phyloP scores from a whole-genome alignment of 1,140 invertebrate species.

The Armadillidium nasatum region DNA sequence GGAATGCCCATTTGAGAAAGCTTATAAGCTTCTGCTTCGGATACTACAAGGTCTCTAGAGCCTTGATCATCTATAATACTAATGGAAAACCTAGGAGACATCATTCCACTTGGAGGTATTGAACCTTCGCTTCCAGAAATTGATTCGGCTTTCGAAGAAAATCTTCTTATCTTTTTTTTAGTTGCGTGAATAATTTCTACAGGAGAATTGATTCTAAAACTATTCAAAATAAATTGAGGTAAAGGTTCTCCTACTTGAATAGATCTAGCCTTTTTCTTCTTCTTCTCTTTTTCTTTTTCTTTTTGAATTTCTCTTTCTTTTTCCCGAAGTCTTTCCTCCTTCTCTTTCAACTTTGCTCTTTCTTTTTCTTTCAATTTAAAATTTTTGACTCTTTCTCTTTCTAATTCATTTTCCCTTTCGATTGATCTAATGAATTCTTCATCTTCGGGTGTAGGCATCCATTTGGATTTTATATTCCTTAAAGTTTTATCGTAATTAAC shows the following conservation, averaged over 20 bases:
- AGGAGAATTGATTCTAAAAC: constrained; percentile 39
- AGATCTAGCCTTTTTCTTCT: constrained; percentile 39
- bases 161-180: constrained; percentile 25
- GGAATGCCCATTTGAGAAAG: constrained; percentile 34
- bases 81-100: constrained; percentile 43
- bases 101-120: constrained; percentile 28
- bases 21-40: constrained; percentile 37
- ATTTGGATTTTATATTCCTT: constrained; percentile 73
- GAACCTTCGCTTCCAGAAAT: constrained; percentile 43
- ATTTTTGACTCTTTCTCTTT: not conserved
- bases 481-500: constrained; percentile 82
- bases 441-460: constrained; percentile 46
- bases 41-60: constrained; percentile 38
- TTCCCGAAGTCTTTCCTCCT: constrained; percentile 13
- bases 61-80: constrained; percentile 41
- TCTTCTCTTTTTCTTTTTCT: constrained; percentile 24
- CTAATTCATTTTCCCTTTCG: not conserved
- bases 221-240: constrained; percentile 44
- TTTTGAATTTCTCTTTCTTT: constrained; percentile 17
- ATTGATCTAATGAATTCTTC: constrained; percentile 28
- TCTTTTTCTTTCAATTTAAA: not conserved
- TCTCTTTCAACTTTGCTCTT: constrained; percentile 3
- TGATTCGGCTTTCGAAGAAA: constrained; percentile 41
- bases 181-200: constrained; percentile 38
- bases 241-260: constrained; percentile 46